A percentile compares a stretch with the other conserved stretches of the same genome.
Conservation (phyloP, 2,888 invertebrate genomes). For the Dasypolia templi region DNA sequence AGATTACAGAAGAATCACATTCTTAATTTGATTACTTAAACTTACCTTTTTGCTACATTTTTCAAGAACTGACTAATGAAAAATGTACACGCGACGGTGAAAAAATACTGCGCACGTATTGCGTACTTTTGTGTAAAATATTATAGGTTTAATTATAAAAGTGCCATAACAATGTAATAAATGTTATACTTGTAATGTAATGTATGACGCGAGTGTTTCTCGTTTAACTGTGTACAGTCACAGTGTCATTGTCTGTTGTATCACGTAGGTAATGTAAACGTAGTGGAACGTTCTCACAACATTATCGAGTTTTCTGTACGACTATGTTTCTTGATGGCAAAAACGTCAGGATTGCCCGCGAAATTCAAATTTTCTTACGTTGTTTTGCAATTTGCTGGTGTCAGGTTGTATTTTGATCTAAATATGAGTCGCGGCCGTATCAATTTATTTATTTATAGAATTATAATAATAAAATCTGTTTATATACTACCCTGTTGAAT, state of each 20-base stretch:
- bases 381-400: too few species aligned
- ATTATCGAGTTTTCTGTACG: constrained; percentile 37
- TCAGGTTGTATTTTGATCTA: too few species aligned
- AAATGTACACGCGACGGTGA: constrained; percentile 32
- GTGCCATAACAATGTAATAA: constrained; percentile 44
- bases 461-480: too few species aligned
- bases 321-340: constrained; percentile 40
- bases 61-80: constrained; percentile 24
- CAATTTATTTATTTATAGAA: too few species aligned
- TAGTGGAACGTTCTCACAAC: constrained; percentile 57
- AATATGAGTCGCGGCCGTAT: too few species aligned
- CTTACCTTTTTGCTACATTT: constrained; percentile 11
- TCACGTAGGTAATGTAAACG: constrained; percentile 59
- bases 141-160: constrained; percentile 58
- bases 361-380: too few species aligned
- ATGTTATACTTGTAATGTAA: constrained; percentile 43
- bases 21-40: background rate
- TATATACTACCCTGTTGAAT: too few species aligned
- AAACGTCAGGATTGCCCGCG: too few species aligned
- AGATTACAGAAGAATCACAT: constrained; percentile 12
- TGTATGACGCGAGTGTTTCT: constrained; percentile 57
- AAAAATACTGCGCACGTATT: constrained; percentile 46
- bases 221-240: constrained; percentile 55
- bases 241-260: constrained; percentile 68
- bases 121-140: constrained; percentile 67